These are phyloP conservation scores for honey bee (Apis mellifera) DNA, from an alignment of 1,140 invertebrate species.

Conservation along the genomic window DNA sequence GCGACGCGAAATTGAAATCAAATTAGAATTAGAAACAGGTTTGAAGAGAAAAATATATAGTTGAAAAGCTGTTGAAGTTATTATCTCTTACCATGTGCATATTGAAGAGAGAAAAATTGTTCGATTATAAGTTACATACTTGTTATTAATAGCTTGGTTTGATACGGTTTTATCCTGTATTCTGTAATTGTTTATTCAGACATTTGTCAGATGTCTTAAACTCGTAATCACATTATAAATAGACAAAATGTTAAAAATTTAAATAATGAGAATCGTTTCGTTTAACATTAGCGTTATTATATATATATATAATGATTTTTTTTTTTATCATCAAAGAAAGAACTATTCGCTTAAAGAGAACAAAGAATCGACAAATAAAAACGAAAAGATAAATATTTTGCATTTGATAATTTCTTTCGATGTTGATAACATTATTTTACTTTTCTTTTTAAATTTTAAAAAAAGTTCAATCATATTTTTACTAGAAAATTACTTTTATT, in stretches of 20 bases:
- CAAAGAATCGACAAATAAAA: neutral
- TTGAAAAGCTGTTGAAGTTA: neutral
- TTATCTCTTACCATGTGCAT: constrained; percentile 9
- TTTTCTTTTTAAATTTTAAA: no score
- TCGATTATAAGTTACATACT: neutral
- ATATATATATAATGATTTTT: neutral
- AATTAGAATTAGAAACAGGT: neutral
- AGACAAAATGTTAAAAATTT: neutral
- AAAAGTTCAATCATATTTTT: neutral
- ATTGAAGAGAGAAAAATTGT: constrained; percentile 6
- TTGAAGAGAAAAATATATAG: neutral
- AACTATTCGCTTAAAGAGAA: neutral
- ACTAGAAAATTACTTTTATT: neutral
- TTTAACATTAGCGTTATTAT: neutral
- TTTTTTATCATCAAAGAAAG: neutral
- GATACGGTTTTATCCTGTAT: constrained; percentile 34
- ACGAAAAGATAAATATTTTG: no score
- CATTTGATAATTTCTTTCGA: no score
- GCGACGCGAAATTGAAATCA: neutral
- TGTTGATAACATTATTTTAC: no score
- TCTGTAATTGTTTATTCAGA: constrained; percentile 13
- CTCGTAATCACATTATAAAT: neutral
- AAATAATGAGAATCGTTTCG: neutral
- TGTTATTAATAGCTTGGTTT: constrained; percentile 49
- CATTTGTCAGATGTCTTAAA: neutral